These are phyloP conservation scores for Pipistrellus pygmaeus DNA, from an alignment of 2,797 vertebrate genomes.

Conservation along the genomic window DNA sequence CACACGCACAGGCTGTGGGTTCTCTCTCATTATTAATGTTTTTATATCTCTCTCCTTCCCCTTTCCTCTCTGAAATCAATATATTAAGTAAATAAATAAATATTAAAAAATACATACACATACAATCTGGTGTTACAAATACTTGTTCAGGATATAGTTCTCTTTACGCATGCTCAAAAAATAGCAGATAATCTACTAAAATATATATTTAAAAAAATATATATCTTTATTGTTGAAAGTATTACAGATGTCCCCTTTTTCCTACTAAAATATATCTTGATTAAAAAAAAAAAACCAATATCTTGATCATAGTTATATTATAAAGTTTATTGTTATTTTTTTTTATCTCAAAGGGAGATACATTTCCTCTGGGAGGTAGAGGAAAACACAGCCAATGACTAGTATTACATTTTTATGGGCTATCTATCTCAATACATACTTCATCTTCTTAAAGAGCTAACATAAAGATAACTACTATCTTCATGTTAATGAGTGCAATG, in stretches of 20 bases:
- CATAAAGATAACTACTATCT: constrained; percentile 10
- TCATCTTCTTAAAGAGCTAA: not conserved
- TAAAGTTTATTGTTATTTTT: constrained; percentile 24
- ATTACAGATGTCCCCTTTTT: too few species aligned
- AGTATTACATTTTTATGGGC: not conserved
- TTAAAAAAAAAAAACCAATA: not conserved
- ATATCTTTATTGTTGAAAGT: too few species aligned
- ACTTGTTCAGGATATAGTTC: not conserved
- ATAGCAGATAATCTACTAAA: not conserved
- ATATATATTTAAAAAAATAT: not conserved
- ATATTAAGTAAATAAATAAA: too few species aligned
- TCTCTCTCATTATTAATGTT: not conserved
- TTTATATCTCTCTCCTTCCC: not conserved
- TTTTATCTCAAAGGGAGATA: constrained; percentile 58
- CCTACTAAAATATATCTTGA: constrained; percentile 13
- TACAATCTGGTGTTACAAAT: constrained; percentile 41
- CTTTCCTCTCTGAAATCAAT: too few species aligned
- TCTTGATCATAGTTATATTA: constrained; percentile 2
- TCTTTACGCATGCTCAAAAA: constrained; percentile 38
- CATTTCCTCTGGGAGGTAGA: not conserved
- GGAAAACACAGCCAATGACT: not conserved
- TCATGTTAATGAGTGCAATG: not conserved
- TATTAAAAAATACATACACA: too few species aligned
- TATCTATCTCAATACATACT: not conserved
- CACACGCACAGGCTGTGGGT: not conserved